Conservation (phyloP, 2,113 vertebrate genomes). For the Potamarius usumacintae region DNA sequence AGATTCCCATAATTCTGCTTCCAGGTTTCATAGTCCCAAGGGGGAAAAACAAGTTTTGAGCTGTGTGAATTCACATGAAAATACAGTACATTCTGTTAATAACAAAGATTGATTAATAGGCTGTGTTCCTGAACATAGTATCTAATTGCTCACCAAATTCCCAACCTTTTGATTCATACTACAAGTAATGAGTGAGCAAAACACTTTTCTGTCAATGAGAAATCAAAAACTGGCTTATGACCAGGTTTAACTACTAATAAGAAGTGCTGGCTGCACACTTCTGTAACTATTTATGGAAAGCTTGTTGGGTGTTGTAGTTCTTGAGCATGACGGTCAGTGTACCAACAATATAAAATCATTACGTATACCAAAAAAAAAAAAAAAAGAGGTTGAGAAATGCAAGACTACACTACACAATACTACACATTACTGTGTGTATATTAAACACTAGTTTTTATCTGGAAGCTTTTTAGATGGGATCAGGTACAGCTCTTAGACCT, state of each 20-base stretch:
- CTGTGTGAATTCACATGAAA: background rate
- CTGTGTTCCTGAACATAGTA: background rate
- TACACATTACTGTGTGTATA: background rate
- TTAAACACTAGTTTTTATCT: background rate
- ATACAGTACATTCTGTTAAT: background rate
- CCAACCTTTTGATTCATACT: background rate
- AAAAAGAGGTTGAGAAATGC: background rate
- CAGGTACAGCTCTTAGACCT: background rate
- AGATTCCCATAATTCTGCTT: background rate
- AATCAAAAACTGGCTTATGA: background rate
- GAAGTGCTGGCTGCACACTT: background rate
- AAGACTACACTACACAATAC: background rate
- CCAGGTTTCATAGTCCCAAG: background rate
- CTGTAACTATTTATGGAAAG: background rate
- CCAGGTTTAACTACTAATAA: background rate
- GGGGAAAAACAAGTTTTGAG: background rate
- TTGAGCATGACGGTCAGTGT: background rate
- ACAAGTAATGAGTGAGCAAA: background rate
- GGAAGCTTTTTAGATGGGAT: background rate
- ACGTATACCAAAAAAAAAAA: background rate
- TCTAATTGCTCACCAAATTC: background rate
- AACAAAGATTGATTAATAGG: background rate
- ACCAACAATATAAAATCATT: background rate
- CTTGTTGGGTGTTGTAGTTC: background rate
- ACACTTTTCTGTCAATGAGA: background rate